These are phyloP conservation scores for Endotricha flammealis DNA, from an alignment of 2,888 invertebrate species.

Conservation along the genomic window DNA sequence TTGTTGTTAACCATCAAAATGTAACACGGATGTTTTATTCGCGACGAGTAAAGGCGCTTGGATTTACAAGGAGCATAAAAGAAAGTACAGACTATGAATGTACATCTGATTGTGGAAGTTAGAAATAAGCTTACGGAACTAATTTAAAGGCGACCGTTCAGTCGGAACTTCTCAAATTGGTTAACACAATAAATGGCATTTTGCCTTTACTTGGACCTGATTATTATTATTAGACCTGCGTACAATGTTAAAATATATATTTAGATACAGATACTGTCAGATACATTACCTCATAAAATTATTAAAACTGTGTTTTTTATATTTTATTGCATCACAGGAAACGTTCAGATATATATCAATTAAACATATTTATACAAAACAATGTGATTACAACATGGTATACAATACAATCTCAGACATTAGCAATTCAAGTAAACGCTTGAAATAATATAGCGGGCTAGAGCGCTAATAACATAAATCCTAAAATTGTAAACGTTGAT, in stretches of 20 bases:
- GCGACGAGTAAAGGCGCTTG: slow-evolving; percentile 15
- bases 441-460: slow-evolving; percentile 1
- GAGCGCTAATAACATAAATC: slow-evolving; percentile 7
- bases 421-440: background rate
- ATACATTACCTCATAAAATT: no score
- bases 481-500: slow-evolving; percentile 6
- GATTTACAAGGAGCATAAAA: slow-evolving; percentile 18
- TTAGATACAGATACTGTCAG: no score
- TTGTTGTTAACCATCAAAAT: slow-evolving; percentile 16
- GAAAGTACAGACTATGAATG: slow-evolving; percentile 12
- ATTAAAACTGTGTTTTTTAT: no score
- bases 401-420: no score
- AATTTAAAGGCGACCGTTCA: slow-evolving; percentile 14
- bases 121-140: slow-evolving; percentile 14
- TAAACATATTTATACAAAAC: no score
- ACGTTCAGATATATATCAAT: no score
- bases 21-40: slow-evolving; percentile 20
- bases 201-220: slow-evolving; percentile 1
- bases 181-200: slow-evolving; percentile 3
- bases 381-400: no score
- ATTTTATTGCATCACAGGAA: no score
- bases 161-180: slow-evolving; percentile 8
- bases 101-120: slow-evolving; percentile 11
- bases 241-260: no score
- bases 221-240: background rate